phyloP scores from a whole-genome alignment of 1,140 invertebrate species.

The Sminthurinus signatus region DNA sequence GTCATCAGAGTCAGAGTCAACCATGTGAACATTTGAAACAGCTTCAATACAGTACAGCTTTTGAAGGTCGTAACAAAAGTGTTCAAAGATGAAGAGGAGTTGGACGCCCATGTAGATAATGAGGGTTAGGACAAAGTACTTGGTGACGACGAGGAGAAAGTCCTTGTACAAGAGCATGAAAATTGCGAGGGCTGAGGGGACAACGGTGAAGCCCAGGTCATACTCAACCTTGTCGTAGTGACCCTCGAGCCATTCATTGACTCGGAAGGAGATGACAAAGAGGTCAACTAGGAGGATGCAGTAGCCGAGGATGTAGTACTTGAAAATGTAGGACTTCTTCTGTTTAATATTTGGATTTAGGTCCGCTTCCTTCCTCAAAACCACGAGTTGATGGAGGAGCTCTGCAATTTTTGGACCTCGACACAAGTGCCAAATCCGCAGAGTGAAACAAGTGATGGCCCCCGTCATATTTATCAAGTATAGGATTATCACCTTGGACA shows the following conservation, averaged over 20 bases:
- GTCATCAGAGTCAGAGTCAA: neutral
- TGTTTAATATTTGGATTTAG: no score
- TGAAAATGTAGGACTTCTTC: neutral
- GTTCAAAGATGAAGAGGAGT: neutral
- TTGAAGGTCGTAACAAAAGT: constrained; percentile 3
- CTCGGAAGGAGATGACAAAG: neutral
- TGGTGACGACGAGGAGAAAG: neutral
- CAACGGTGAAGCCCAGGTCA: neutral
- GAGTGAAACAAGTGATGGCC: neutral
- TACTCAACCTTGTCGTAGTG: neutral
- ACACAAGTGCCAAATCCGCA: neutral
- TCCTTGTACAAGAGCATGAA: neutral
- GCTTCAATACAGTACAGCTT: constrained; percentile 2
- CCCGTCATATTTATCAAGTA: neutral
- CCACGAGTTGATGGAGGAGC: neutral
- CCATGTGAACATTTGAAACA: neutral
- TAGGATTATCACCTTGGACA: neutral
- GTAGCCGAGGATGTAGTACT: constrained; percentile 2
- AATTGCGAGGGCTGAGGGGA: neutral
- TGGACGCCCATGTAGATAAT: neutral
- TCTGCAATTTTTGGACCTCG: neutral
- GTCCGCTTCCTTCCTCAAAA: neutral
- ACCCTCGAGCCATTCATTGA: neutral
- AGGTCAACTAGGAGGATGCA: neutral
- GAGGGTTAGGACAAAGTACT: neutral